These are phyloP conservation scores for Glaucopsyche alexis DNA, from an alignment of 2,888 invertebrate species.

Conservation along the genomic window DNA sequence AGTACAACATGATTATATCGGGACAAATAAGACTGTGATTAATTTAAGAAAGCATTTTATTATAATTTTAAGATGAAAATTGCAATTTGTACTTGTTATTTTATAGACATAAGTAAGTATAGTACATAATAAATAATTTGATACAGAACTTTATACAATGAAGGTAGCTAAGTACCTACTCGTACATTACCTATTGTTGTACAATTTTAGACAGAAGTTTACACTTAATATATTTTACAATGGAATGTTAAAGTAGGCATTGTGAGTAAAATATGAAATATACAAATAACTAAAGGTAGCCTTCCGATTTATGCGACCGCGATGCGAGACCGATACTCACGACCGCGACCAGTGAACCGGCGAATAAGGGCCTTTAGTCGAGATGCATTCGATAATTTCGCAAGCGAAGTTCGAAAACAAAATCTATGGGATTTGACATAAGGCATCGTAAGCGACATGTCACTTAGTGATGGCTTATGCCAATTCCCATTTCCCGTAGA, in stretches of 20 bases:
- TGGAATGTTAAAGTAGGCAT: background rate
- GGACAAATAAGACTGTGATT: conserved; percentile 88
- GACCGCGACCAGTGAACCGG: too few relatives aligned
- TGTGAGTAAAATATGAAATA: background rate
- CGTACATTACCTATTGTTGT: background rate
- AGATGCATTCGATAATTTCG: too few relatives aligned
- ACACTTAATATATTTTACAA: background rate
- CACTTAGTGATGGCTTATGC: too few relatives aligned
- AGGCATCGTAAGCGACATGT: too few relatives aligned
- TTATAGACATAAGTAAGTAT: background rate
- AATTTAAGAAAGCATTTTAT: background rate
- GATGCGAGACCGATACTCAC: too few relatives aligned
- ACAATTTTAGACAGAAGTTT: background rate
- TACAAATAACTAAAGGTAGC: background rate
- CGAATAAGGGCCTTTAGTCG: too few relatives aligned
- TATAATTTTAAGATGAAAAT: background rate
- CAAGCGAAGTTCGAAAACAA: too few relatives aligned
- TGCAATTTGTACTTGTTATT: background rate
- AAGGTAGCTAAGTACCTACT: background rate
- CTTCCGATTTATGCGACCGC: too few relatives aligned
- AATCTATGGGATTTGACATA: too few relatives aligned
- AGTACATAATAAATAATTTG: background rate
- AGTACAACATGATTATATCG: conserved; percentile 87
- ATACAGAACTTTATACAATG: background rate
- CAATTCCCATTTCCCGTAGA: too few relatives aligned